phyloP scores from a whole-genome alignment of 1,140 invertebrate species.

The Cotesia glomerata region DNA sequence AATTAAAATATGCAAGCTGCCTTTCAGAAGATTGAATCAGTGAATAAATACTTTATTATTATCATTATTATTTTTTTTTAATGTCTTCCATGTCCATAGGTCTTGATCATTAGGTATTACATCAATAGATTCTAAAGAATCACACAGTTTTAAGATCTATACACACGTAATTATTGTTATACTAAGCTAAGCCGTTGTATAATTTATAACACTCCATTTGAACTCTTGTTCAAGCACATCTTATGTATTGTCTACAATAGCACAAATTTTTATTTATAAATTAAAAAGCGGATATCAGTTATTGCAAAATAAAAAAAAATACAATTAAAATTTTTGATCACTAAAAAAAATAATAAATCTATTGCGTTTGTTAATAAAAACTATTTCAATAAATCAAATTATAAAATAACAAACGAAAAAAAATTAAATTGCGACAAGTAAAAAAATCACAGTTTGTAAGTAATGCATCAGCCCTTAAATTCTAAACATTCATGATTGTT shows the following conservation, averaged over 20 bases:
- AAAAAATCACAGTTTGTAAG: constrained; percentile 34
- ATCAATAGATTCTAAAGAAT: constrained; percentile 15
- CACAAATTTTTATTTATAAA: constrained; percentile 38
- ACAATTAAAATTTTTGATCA: not conserved
- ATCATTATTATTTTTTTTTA: not conserved
- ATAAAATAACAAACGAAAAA: not conserved
- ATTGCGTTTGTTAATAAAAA: too few relatives aligned
- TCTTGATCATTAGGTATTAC: constrained; percentile 17
- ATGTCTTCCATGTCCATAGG: not conserved
- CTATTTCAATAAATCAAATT: not conserved
- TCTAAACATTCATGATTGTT: constrained; percentile 26
- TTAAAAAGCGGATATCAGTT: constrained; percentile 13
- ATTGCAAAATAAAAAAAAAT: not conserved
- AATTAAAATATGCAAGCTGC: constrained; percentile 31
- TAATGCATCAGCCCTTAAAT: constrained; percentile 30
- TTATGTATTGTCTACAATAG: constrained; percentile 57
- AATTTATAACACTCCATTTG: not conserved
- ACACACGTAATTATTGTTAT: constrained; percentile 15
- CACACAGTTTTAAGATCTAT: constrained; percentile 22
- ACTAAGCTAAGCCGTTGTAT: constrained; percentile 20
- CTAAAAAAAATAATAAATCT: not conserved
- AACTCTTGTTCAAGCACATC: constrained; percentile 15
- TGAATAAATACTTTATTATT: constrained; percentile 7
- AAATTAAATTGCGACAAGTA: constrained; percentile 24
- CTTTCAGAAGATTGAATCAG: constrained; percentile 5